A percentile compares a stretch with the other conserved stretches of the same genome.
phyloP scores from a whole-genome alignment of 2,797 vertebrate genomes.

The Typhlichthys subterraneus region DNA sequence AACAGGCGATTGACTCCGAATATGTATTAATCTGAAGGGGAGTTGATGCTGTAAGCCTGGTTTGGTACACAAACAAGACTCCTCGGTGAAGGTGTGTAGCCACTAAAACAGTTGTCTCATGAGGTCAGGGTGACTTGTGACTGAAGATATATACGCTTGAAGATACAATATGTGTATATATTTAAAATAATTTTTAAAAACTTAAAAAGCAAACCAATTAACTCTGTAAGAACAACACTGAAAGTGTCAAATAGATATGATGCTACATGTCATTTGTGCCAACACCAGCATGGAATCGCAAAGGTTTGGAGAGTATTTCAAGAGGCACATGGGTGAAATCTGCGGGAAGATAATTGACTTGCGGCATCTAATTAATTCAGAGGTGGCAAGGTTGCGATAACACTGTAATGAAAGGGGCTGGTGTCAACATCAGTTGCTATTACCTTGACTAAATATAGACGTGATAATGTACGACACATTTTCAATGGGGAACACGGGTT shows the following conservation, averaged over 20 bases:
- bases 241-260: slow-evolving; percentile 26
- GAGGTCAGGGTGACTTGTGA: too few relatives aligned
- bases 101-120: too few relatives aligned
- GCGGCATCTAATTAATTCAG: slow-evolving; percentile 72
- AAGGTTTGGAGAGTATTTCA: slow-evolving; percentile 12
- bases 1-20: too few relatives aligned
- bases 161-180: too few relatives aligned
- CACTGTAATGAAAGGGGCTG: slow-evolving; percentile 66
- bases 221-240: slow-evolving; percentile 7
- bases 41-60: too few relatives aligned
- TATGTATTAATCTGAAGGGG: too few relatives aligned
- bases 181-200: too few relatives aligned
- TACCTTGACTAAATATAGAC: slow-evolving; percentile 67
- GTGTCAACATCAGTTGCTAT: slow-evolving; percentile 62
- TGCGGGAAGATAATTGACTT: slow-evolving; percentile 68
- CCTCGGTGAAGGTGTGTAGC: too few relatives aligned
- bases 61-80: too few relatives aligned
- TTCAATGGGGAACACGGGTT: slow-evolving; percentile 47
- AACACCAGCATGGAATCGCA: slow-evolving; percentile 15
- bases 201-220: neutral
- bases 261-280: neutral
- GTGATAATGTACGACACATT: slow-evolving; percentile 58
- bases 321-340: slow-evolving; percentile 31
- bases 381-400: slow-evolving; percentile 70
- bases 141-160: too few relatives aligned